These are phyloP conservation scores for Platichthys stellatus DNA, from an alignment of 2,113 vertebrate species.

Conservation along the genomic window DNA sequence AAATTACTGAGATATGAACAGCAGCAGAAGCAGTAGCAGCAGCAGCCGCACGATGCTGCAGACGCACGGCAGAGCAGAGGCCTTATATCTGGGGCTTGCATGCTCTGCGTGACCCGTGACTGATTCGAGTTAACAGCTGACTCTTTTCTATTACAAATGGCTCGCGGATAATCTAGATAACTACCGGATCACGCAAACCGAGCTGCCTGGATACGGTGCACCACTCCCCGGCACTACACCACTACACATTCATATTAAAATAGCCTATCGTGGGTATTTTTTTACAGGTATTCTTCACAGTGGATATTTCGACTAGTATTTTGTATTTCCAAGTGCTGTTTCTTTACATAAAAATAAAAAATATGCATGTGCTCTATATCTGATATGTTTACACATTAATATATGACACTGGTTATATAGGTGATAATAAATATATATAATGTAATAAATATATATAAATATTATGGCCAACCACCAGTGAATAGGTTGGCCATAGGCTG, in stretches of 20 bases:
- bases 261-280: too few relatives aligned
- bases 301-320: neutral
- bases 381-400: too few relatives aligned
- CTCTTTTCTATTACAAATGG: constrained; percentile 79
- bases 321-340: neutral
- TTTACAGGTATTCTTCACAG: too few relatives aligned
- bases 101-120: constrained; percentile 79
- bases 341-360: neutral
- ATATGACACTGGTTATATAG: too few relatives aligned
- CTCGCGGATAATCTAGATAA: constrained; percentile 79
- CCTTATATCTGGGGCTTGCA: constrained; percentile 63
- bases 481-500: too few relatives aligned
- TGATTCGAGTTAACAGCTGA: constrained; percentile 81
- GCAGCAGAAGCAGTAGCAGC: neutral
- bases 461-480: too few relatives aligned
- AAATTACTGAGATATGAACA: neutral
- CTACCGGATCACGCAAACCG: constrained; percentile 76
- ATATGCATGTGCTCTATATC: neutral
- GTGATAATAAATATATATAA: too few relatives aligned
- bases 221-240: constrained; percentile 5
- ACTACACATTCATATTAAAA: constrained; percentile 13
- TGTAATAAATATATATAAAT: too few relatives aligned
- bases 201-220: constrained; percentile 46
- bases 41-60: constrained; percentile 21
- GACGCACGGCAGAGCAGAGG: constrained; percentile 48